Evolutionary conservation across 2,113 vertebrate species (phyloP).

Genomic region (Corapipo altera): DNA sequence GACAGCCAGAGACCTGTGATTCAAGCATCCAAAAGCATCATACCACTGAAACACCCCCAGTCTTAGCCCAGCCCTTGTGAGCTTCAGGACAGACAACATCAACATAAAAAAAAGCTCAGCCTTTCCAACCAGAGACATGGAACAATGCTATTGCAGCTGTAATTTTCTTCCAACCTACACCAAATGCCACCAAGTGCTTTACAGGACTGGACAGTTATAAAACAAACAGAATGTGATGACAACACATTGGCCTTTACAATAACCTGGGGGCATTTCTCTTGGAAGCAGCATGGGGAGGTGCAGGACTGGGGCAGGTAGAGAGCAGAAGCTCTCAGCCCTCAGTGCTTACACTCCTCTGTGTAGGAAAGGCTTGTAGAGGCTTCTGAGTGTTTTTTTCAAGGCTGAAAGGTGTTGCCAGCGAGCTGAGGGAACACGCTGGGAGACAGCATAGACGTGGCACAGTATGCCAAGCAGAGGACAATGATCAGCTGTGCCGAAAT

Average conservation of each 20-base stretch:
- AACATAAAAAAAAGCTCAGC: constrained; percentile 18
- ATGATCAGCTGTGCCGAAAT: neutral
- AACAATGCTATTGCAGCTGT: neutral
- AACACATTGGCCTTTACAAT: neutral
- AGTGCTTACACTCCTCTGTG: accelerated
- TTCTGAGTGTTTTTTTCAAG: neutral
- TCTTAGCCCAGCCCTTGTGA: neutral
- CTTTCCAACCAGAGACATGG: neutral
- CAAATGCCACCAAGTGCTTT: constrained; percentile 4
- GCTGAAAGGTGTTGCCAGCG: neutral
- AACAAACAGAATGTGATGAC: neutral
- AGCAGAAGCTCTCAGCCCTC: neutral
- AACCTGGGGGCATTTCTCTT: neutral
- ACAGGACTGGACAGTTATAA: neutral
- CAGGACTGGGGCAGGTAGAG: neutral
- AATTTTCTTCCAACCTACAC: neutral
- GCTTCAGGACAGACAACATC: neutral
- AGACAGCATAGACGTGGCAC: neutral
- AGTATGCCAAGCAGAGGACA: accelerated
- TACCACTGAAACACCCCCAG: neutral
- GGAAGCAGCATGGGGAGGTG: neutral
- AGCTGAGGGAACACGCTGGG: accelerated
- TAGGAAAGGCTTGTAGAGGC: neutral
- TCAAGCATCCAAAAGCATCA: neutral
- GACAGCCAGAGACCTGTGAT: neutral